These are phyloP conservation scores for Sarcophaga subvicina DNA, from an alignment of 2,888 invertebrate genomes.

Conservation along the genomic window DNA sequence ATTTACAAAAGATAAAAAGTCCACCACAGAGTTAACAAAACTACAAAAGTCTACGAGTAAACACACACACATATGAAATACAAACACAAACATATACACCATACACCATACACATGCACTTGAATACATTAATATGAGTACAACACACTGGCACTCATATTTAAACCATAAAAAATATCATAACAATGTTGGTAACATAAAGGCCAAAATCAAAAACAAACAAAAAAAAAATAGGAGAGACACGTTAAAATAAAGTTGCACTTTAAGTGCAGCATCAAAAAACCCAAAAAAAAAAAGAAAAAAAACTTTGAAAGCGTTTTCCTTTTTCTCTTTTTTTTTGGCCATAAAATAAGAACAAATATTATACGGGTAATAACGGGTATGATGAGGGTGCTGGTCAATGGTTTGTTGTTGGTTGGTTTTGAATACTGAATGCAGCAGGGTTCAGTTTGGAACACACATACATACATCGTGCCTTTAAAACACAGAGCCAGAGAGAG, in stretches of 20 bases:
- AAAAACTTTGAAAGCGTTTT: too few relatives aligned
- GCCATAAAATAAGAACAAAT: not conserved
- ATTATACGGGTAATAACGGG: not conserved
- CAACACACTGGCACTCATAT: conserved; percentile 43
- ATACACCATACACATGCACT: conserved; percentile 3
- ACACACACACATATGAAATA: conserved; percentile 15
- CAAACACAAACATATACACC: not conserved
- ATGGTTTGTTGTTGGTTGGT: conserved; percentile 56
- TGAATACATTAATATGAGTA: not conserved
- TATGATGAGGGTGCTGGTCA: conserved; percentile 44
- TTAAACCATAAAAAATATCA: conserved; percentile 51
- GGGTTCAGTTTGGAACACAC: conserved; percentile 51
- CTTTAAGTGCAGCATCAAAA: conserved; percentile 60
- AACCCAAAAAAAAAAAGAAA: conserved; percentile 16
- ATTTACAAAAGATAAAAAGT: conserved; percentile 63
- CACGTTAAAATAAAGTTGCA: conserved; percentile 57
- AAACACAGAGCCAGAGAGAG: too few relatives aligned
- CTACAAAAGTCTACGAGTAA: conserved; percentile 58
- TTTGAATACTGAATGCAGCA: conserved; percentile 55
- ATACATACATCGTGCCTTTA: not conserved
- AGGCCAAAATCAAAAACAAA: conserved; percentile 26
- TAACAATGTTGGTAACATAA: conserved; percentile 49
- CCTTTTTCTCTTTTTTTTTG: too few relatives aligned
- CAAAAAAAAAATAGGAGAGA: conserved; percentile 15
- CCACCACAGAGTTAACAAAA: conserved; percentile 70